These are phyloP conservation scores for Aegithalos caudatus DNA, from an alignment of 2,113 vertebrate genomes.

Conservation along the genomic window DNA sequence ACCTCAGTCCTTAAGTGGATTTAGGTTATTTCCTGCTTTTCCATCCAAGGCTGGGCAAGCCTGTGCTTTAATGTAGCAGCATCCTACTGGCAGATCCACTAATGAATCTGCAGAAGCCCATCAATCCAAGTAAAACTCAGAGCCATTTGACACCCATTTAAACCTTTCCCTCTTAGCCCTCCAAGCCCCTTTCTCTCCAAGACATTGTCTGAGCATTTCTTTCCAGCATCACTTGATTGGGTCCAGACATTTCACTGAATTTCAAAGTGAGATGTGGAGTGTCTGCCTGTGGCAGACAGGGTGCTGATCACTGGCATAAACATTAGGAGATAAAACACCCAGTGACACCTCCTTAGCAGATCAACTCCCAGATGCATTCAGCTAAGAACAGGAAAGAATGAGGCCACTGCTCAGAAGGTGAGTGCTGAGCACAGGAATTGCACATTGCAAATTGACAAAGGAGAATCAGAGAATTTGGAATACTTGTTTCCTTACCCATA, in stretches of 20 bases:
- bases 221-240: not conserved
- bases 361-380: not conserved
- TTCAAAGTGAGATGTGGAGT: not conserved
- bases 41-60: not conserved
- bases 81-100: not conserved
- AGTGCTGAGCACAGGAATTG: not conserved
- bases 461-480: not conserved
- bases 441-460: not conserved
- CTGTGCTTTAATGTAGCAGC: not conserved
- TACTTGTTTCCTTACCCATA: not conserved
- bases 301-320: not conserved
- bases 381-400: not conserved
- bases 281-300: not conserved
- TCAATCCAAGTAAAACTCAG: not conserved
- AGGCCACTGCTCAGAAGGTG: not conserved
- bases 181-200: not conserved
- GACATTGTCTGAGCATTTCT: not conserved
- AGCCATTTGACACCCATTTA: not conserved
- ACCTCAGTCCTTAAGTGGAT: not conserved
- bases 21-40: not conserved
- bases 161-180: not conserved
- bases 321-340: not conserved
- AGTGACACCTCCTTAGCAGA: not conserved
- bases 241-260: not conserved
- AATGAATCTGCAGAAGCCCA: not conserved